Evolutionary conservation across 2,888 invertebrate species (phyloP).

Genomic region (Poecilus cupreus): DNA sequence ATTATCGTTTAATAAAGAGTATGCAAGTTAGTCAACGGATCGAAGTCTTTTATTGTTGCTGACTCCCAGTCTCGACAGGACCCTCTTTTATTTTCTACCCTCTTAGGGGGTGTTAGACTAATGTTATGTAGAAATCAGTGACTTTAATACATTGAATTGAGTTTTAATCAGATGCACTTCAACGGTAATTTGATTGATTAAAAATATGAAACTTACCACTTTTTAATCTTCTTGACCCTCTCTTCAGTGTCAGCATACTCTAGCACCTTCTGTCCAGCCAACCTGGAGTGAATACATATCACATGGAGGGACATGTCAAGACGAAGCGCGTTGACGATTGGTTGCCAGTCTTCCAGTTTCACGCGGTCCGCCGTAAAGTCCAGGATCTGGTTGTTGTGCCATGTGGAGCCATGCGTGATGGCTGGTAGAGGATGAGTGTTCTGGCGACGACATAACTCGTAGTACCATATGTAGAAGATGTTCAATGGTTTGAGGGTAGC

Average conservation of each 20-base stretch:
- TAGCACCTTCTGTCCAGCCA: conserved; percentile 67
- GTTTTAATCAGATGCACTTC: no score
- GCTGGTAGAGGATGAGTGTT: conserved; percentile 68
- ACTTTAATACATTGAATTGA: no score
- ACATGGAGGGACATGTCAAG: conserved; percentile 83
- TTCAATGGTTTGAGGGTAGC: conserved; percentile 66
- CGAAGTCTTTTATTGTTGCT: no score
- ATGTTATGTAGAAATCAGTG: no score
- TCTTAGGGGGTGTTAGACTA: no score
- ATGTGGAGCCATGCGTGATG: conserved; percentile 66
- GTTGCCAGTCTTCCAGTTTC: conserved; percentile 84
- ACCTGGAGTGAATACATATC: conserved; percentile 74
- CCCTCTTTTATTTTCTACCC: no score
- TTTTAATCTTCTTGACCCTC: conserved; percentile 75
- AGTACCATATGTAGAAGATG: conserved; percentile 72
- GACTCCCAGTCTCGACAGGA: no score
- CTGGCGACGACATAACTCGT: conserved; percentile 70
- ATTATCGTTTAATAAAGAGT: no score
- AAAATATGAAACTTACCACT: conserved; percentile 62
- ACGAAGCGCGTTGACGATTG: conserved; percentile 82
- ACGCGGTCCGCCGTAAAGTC: conserved; percentile 86
- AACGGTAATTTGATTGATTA: no score
- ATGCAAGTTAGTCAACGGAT: no score
- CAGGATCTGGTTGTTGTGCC: conserved; percentile 33
- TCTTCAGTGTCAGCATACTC: conserved; percentile 75